Evolutionary conservation across 2,797 vertebrate genomes (phyloP).

Genomic region (Pteropus rufus): DNA sequence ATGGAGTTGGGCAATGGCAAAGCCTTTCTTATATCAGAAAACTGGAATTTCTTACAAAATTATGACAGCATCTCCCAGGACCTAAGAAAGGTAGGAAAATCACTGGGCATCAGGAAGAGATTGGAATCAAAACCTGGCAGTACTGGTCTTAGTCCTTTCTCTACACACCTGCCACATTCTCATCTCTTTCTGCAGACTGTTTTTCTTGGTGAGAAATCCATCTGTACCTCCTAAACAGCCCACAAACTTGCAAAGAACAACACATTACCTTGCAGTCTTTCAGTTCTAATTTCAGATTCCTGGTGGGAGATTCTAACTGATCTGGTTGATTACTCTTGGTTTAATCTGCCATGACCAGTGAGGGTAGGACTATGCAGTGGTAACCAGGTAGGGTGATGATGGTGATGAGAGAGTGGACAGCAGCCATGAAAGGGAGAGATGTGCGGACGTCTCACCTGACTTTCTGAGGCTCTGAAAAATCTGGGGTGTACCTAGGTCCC

Average conservation of each 20-base stretch:
- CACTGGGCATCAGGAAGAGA: not conserved
- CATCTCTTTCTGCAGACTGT: not conserved
- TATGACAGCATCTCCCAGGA: not conserved
- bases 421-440: not conserved
- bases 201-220: not conserved
- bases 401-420: not conserved
- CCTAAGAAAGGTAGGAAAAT: not conserved
- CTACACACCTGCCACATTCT: not conserved
- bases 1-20: not conserved
- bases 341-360: not conserved
- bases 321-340: not conserved
- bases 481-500: not conserved
- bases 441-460: not conserved
- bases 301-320: not conserved
- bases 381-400: not conserved
- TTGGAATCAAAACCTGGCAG: not conserved
- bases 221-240: not conserved
- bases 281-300: not conserved
- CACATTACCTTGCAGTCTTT: not conserved
- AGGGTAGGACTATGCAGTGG: not conserved
- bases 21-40: not conserved
- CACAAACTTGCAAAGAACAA: not conserved
- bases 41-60: not conserved
- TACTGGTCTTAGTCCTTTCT: not conserved
- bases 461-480: not conserved